Base-by-base conservation (phyloP, 2,888 invertebrate genomes). In the Agrotis clavis region DNA sequence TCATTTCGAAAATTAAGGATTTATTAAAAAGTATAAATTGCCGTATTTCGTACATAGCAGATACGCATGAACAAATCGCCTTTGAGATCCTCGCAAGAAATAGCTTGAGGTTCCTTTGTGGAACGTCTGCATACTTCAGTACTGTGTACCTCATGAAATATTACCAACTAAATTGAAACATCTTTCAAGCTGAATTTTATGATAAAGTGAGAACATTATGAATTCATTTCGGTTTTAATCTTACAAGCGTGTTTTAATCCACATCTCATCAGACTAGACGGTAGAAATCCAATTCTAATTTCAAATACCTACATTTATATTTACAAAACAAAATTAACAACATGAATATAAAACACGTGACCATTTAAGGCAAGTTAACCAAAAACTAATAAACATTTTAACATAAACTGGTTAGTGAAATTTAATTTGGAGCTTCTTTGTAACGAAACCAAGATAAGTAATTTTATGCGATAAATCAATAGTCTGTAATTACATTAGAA, bases 151-250 rank as follows among this genome's bases (percentile, higher is more conserved):
- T 35, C 5, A 74, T 62, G 51, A 76, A 76, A 70, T 63, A 77
- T 70, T 30, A 48, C 51, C 3, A 13, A 18, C 51, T 74, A 53
- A 53, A 74, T 77, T 77, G 48, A 63, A 59, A 45, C 48, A 47
- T 70, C 47, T 48, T 48, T 70, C 62, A 63, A 51, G 16, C 45
- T 25, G 25, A 68, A 69, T 51, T 62, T 41, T 35, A 50, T 57
- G 47, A 51, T 45, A 19, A 2, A 54, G 30, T 11, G 45, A 48
- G 25, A 66, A 30, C 41, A n/a, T 48, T 71, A 18, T 64, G 19
- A 30, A 11, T 21, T 50, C 4, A 54, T 48, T 25, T 14, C 1
- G 54, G 30, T 35, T 66, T 16, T 16, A 19, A 47, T 47, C 0
- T 19, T 45, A 9, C 18, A 47, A 47, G 13, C 7, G 18, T 67